Base-by-base conservation (phyloP, 2,888 invertebrate species). In the Noctua janthina region DNA sequence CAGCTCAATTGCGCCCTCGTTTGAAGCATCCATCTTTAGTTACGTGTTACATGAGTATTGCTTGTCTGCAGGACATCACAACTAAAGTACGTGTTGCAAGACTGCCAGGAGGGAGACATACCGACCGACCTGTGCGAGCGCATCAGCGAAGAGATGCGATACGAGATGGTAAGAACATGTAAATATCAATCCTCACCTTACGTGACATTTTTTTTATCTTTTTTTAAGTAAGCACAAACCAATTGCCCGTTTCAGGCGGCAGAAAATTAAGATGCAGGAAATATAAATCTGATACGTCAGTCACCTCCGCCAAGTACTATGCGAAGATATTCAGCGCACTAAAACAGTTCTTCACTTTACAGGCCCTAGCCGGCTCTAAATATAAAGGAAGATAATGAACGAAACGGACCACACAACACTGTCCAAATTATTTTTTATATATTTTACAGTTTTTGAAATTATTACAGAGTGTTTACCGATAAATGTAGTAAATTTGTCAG, bases 31-130 rank as follows among this genome's bases (percentile, higher is more conserved):
- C 7, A 23, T 11, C 7, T 17, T 3, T 43, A 43, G 29, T 29
- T 35, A 11, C 10, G 0, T 70, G 2, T 56, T 23, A 51, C 23
- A 74, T 64, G 20, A 17, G n/a, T 49, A 51, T 43, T 62, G n/a
- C 69, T 62, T 74, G 11, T 74, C 3, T 82, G 4, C 92, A 98
- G 99, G 90, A 98, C 99, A 93, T 98, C 98, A 7, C 98, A 98
- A 94, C 96, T 99, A 90, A 97, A 98, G 86, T 98, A 98, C 91
- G 99, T 99, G 49, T 97, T 99, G 81, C 98, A 99, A 96, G 98
- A 99, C 92, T 99, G 99, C 75, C 98, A 98, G 20, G 99, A 99
- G 94, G 97, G 97, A 88, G 99, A 99, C 97, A 99, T 99, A 93
- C 99, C 99, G 74, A 97, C 97, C 91, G 98, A 99, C 97, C 97